Evolutionary conservation across 2,113 vertebrate genomes (phyloP), one percentile per base, ranked within the genome.

Genomic region (Melanocharis versteri): DNA sequence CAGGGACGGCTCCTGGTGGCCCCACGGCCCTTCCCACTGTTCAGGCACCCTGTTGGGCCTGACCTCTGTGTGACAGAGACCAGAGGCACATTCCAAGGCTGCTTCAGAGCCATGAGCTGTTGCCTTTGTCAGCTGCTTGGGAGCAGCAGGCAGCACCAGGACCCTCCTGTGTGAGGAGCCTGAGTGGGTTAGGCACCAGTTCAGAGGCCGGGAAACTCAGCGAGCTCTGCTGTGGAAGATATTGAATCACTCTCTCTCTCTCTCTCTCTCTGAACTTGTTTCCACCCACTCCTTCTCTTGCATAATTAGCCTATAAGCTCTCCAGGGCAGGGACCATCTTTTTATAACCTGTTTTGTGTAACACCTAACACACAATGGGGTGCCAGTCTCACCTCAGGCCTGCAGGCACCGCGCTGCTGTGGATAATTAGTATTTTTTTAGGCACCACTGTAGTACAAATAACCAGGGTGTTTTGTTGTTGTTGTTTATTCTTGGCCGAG

Each of bases 271-370:
- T 80, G 83, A 96, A 94, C 93, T 94, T 86, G 85, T 96, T 95
- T 96, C 94, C 94, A 89, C 90, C 93, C 88, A 96, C 93, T 95
- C 85, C 75, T 94, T 68, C 84, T 93, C 90, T 87, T 89, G 94
- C 94, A 73, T 95, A 96, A 94, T 96, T 62, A 88, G 83, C 16
- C 83, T 44, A 40, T 40, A 71, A 94, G 37, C 60, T 95, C 93
- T 96, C 28, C 79, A 86, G 96, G 95, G 94, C 93, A 96, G 79
- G 87, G 96, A 81, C 92, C 94, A 85, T 91, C 88, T 80, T 76
- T 92, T 90, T 86, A 81, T 81, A 72, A 68, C 65, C 51, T 97
- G 92, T 92, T 96, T 96, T 95, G 92, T 94, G 94, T 94, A 96
- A 94, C 93, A 96, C 96, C 90, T 96, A n/a, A 11, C 58, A 37